Conservation (phyloP, 2,797 vertebrate genomes). For the Sphenopsis melanotis region DNA sequence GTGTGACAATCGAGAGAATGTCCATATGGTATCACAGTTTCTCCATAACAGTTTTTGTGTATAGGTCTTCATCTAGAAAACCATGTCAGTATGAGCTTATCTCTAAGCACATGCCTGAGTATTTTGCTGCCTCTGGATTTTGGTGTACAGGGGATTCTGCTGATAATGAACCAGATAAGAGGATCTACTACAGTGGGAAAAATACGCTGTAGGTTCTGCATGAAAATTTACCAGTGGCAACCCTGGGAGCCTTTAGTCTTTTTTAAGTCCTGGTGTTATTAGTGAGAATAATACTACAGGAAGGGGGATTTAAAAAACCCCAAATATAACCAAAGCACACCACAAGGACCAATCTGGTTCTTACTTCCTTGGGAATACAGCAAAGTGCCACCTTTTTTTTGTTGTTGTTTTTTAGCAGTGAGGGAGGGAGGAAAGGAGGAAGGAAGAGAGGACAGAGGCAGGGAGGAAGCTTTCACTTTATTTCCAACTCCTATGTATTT, state of each 20-base stretch:
- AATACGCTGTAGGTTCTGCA: not conserved
- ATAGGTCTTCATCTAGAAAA: not conserved
- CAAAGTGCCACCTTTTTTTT: not conserved
- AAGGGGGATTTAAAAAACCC: not conserved
- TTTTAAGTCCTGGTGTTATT: not conserved
- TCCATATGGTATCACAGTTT: not conserved
- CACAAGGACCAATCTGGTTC: not conserved
- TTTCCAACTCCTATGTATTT: not conserved
- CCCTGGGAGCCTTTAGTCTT: not conserved
- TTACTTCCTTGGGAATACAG: not conserved
- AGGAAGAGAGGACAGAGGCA: not conserved
- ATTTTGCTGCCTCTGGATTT: constrained; percentile 28
- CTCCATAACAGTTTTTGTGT: not conserved
- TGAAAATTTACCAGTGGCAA: not conserved
- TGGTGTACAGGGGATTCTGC: not conserved
- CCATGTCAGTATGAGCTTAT: not conserved
- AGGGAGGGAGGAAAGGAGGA: not conserved
- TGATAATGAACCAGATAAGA: constrained; percentile 41
- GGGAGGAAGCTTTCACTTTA: not conserved
- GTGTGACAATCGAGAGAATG: not conserved
- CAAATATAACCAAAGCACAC: not conserved
- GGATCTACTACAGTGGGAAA: not conserved
- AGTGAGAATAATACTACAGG: not conserved
- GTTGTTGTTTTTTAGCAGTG: not conserved
- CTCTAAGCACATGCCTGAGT: not conserved